phyloP scores from a whole-genome alignment of 1,140 invertebrate species.

The Diorhabda elongata region DNA sequence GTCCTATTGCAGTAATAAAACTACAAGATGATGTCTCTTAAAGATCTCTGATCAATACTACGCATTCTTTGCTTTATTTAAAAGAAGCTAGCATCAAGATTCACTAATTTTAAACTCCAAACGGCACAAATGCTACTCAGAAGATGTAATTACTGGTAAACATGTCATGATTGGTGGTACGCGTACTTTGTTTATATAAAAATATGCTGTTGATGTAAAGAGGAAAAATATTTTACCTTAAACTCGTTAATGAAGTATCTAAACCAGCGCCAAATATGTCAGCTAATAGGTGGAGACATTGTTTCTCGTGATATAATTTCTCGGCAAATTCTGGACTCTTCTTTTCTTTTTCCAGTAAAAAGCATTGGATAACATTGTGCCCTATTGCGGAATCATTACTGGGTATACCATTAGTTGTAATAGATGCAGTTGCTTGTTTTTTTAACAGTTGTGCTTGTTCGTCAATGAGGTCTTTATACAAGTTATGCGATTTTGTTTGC shows the following conservation, averaged over 20 bases:
- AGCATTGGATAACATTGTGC: constrained; percentile 67
- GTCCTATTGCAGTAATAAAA: no score
- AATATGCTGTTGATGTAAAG: no score
- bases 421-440: constrained; percentile 19
- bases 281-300: constrained; percentile 71
- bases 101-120: no score
- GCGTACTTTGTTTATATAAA: no score
- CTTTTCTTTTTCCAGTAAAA: constrained; percentile 59
- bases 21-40: no score
- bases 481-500: constrained; percentile 64
- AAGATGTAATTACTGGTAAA: no score
- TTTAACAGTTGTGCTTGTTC: constrained; percentile 48
- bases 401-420: neutral
- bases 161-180: no score
- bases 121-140: no score
- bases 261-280: constrained; percentile 87
- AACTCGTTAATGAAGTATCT: constrained; percentile 82
- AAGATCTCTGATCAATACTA: no score
- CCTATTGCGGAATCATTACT: constrained; percentile 26
- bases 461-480: constrained; percentile 65
- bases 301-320: constrained; percentile 56
- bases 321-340: constrained; percentile 46
- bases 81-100: no score
- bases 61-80: no score
- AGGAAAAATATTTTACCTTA: constrained; percentile 45